Conservation (phyloP, 2,113 vertebrate species). For the Lepidothrix coronata region DNA sequence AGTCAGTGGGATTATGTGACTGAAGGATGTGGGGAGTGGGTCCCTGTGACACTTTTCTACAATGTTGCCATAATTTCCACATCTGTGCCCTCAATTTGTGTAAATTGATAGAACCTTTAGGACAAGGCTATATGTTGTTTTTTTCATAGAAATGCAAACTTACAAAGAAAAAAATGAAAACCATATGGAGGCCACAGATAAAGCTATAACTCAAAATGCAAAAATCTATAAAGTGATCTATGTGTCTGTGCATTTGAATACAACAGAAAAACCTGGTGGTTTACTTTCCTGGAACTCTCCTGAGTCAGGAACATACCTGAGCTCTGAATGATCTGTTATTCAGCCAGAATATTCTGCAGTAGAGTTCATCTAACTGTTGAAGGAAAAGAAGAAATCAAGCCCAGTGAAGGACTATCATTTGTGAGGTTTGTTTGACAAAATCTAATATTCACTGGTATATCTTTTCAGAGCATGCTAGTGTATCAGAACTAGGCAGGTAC, state of each 20-base stretch:
- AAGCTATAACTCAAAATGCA: neutral
- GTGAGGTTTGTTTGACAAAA: neutral
- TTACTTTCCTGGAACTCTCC: rapidly evolving
- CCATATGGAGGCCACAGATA: rapidly evolving
- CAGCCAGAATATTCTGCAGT: rapidly evolving
- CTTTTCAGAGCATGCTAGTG: neutral
- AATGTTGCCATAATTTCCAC: neutral
- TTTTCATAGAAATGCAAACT: neutral
- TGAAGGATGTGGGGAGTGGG: neutral
- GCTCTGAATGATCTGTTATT: neutral
- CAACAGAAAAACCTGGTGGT: neutral
- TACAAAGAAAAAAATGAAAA: neutral
- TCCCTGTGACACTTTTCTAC: neutral
- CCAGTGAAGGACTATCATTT: neutral
- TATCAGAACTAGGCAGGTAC: neutral
- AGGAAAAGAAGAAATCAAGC: neutral
- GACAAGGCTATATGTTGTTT: neutral
- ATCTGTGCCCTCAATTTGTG: neutral
- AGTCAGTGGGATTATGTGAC: neutral
- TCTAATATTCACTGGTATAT: neutral
- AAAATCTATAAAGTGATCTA: neutral
- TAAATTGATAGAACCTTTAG: neutral
- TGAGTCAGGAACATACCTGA: neutral
- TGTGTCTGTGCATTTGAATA: neutral
- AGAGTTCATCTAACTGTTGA: neutral